Evolutionary conservation across 2,113 vertebrate genomes (phyloP).

Genomic region (Pelvicachromis taeniatus): DNA sequence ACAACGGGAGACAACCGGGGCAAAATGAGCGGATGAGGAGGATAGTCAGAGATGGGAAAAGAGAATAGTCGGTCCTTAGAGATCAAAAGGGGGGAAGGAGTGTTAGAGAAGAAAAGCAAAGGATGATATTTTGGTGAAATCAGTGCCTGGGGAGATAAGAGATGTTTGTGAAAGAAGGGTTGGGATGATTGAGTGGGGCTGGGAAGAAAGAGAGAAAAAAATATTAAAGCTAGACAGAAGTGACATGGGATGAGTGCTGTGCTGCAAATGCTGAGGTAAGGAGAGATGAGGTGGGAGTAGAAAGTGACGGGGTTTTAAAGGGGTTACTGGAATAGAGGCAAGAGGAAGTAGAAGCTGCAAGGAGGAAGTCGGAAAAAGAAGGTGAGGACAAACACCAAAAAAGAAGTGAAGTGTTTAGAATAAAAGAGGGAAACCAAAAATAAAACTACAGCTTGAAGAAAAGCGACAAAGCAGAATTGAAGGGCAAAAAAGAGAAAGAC

Average conservation of each 20-base stretch:
- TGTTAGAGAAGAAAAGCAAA: slow-evolving; percentile 16
- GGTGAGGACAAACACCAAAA: slow-evolving; percentile 1
- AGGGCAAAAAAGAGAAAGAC: slow-evolving; percentile 33
- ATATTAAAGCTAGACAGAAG: slow-evolving; percentile 21
- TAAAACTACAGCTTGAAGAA: background rate
- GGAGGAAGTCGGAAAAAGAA: background rate
- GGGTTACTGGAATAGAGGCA: slow-evolving; percentile 16
- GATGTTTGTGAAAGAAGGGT: slow-evolving; percentile 13
- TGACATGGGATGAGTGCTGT: background rate
- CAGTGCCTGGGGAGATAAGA: slow-evolving; percentile 35
- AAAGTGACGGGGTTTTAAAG: slow-evolving; percentile 26
- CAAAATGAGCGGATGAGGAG: background rate
- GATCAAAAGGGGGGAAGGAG: background rate
- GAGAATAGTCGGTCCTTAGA: slow-evolving; percentile 32
- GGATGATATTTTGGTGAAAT: slow-evolving; percentile 54
- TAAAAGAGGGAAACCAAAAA: background rate
- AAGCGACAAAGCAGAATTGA: slow-evolving; percentile 11
- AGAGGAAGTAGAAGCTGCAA: background rate
- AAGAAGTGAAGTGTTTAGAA: background rate
- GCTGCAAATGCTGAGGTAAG: slow-evolving; percentile 37
- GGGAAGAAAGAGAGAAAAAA: background rate
- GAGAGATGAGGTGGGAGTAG: background rate
- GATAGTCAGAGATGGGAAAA: slow-evolving; percentile 28
- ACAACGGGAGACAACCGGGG: background rate
- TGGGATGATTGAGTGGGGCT: background rate